These are phyloP conservation scores for Phyllostomus discolor DNA, from an alignment of 2,113 vertebrate species.

Conservation along the genomic window DNA sequence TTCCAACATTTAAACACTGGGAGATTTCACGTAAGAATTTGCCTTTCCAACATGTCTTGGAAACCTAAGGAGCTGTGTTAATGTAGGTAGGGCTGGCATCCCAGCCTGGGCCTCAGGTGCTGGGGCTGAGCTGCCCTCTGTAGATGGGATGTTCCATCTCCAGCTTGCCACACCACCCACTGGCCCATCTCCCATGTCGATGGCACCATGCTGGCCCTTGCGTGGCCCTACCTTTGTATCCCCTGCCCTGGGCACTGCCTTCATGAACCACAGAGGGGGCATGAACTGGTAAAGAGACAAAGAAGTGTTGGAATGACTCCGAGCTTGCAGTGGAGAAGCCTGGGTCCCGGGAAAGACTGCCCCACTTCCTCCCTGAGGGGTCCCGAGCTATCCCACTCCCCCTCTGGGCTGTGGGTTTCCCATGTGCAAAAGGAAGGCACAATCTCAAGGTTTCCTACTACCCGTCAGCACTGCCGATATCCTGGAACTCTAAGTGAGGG, in stretches of 20 bases:
- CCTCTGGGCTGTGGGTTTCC: not conserved
- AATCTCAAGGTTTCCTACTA: not conserved
- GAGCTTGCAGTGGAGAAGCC: not conserved
- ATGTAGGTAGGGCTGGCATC: accelerated
- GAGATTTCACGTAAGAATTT: not conserved
- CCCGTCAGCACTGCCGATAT: not conserved
- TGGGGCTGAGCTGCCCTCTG: not conserved
- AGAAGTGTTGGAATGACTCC: not conserved
- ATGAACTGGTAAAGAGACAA: not conserved
- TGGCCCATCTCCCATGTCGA: accelerated
- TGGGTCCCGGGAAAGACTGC: not conserved
- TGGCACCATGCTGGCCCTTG: not conserved
- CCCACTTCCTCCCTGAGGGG: not conserved
- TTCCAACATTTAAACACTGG: not conserved
- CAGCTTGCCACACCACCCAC: not conserved
- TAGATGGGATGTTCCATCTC: accelerated
- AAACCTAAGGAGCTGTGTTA: not conserved
- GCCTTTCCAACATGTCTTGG: not conserved
- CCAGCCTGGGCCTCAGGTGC: not conserved
- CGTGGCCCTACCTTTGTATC: not conserved
- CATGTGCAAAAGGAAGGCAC: not conserved
- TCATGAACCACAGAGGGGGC: not conserved
- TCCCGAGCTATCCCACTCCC: accelerated
- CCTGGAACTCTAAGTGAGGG: not conserved
- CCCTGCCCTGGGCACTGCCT: accelerated